These are phyloP conservation scores for Leucopsar rothschildi DNA, from an alignment of 2,113 vertebrate species.

Conservation along the genomic window DNA sequence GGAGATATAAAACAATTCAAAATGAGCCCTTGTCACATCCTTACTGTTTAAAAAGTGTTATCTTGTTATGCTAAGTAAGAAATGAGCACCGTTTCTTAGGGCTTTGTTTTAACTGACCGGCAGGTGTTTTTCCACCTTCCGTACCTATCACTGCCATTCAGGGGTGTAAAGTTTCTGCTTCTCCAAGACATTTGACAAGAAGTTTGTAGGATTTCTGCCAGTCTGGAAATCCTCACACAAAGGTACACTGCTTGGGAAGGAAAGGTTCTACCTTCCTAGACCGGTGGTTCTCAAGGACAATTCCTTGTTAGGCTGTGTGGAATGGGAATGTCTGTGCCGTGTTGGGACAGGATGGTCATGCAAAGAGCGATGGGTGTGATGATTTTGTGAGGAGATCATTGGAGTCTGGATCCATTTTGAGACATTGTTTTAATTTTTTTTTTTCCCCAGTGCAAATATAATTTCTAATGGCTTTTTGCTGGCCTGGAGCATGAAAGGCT, in stretches of 20 bases:
- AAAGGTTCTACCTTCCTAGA: background rate
- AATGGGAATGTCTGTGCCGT: accelerated
- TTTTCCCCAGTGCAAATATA: background rate
- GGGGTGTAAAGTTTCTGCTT: background rate
- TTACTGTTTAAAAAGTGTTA: background rate
- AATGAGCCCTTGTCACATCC: background rate
- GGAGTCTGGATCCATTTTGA: background rate
- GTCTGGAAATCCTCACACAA: background rate
- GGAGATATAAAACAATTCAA: background rate
- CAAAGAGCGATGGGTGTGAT: background rate
- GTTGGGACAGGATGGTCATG: background rate
- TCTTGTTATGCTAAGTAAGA: background rate
- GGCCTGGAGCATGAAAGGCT: background rate
- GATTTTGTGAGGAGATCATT: background rate
- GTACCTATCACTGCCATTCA: background rate
- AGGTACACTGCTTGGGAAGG: background rate
- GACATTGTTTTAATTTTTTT: background rate
- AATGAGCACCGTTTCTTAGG: background rate
- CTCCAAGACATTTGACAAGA: background rate
- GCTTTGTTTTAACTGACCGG: background rate
- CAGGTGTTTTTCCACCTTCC: background rate
- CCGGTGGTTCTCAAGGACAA: background rate
- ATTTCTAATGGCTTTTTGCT: background rate
- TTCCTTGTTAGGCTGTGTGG: background rate
- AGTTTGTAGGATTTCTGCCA: background rate